A percentile compares a stretch with the other conserved stretches of the same genome.
Conservation (phyloP, 1,140 invertebrate genomes). For the Homarus americanus region DNA sequence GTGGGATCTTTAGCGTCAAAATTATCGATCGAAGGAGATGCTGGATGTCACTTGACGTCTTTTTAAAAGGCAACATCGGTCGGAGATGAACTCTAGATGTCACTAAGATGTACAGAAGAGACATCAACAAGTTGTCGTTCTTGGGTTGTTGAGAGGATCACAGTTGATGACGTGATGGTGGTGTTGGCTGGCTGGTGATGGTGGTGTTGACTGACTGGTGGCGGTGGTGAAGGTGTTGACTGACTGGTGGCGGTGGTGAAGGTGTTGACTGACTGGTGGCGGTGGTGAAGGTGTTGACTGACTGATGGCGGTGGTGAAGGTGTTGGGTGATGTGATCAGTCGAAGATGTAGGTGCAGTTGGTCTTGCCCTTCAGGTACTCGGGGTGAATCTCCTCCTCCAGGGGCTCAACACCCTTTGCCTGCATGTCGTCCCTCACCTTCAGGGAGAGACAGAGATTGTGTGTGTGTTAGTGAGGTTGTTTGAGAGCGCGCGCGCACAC, state of each 20-base stretch:
- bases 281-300: background rate
- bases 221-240: too few species aligned
- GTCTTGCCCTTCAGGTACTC: slow-evolving; percentile 72
- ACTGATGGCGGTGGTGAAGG: background rate
- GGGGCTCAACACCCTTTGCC: slow-evolving; percentile 61
- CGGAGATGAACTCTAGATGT: background rate
- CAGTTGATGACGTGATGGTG: background rate
- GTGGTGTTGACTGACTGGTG: too few species aligned
- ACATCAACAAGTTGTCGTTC: too few species aligned
- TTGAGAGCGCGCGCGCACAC: background rate
- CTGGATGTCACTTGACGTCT: too few species aligned
- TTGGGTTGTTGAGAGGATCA: background rate
- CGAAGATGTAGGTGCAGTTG: slow-evolving; percentile 73
- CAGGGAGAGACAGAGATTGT: too few species aligned
- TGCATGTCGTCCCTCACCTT: slow-evolving; percentile 68
- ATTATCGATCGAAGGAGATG: too few species aligned
- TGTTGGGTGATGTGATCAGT: slow-evolving; percentile 50
- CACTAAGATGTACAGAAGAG: background rate
- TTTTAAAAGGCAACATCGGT: too few species aligned
- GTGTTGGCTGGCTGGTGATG: background rate
- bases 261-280: too few species aligned
- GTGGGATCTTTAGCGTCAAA: too few species aligned
- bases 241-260: too few species aligned
- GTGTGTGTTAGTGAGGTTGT: background rate
- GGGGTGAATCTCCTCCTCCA: slow-evolving; percentile 71